Conservation (phyloP, 2,113 vertebrate genomes). For the Tachycineta bicolor region DNA sequence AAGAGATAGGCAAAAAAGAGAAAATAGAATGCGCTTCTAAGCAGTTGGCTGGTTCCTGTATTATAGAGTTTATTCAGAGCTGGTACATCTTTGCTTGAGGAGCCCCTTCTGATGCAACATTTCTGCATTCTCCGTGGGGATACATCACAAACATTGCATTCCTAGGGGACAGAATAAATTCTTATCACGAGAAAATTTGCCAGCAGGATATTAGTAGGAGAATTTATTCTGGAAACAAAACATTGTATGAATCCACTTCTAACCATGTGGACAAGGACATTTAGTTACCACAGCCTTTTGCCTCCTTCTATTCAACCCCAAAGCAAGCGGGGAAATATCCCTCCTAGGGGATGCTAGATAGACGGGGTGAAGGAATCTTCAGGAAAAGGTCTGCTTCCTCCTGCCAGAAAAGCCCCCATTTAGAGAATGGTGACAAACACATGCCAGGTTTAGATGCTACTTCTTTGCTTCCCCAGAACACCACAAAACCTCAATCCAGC, state of each 20-base stretch:
- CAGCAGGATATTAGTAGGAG: not conserved
- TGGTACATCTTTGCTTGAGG: not conserved
- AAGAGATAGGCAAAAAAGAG: not conserved
- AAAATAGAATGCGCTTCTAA: not conserved
- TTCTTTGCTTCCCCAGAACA: not conserved
- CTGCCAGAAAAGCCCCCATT: not conserved
- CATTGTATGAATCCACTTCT: not conserved
- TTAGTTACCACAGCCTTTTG: not conserved
- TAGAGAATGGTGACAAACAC: not conserved
- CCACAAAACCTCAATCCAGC: not conserved
- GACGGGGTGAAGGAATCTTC: not conserved
- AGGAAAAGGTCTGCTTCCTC: not conserved
- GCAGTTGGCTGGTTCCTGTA: not conserved
- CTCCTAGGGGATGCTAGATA: not conserved
- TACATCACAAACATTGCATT: not conserved
- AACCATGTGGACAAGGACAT: not conserved
- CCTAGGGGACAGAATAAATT: not conserved
- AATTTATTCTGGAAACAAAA: not conserved
- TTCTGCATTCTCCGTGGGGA: not conserved
- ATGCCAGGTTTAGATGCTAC: not conserved
- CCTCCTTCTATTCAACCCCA: not conserved
- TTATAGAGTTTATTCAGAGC: not conserved
- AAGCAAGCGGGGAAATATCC: not conserved
- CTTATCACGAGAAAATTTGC: not conserved
- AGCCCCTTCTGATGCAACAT: not conserved